Evolutionary conservation across 2,888 invertebrate species (phyloP).

Genomic region (Parnassius orleans): DNA sequence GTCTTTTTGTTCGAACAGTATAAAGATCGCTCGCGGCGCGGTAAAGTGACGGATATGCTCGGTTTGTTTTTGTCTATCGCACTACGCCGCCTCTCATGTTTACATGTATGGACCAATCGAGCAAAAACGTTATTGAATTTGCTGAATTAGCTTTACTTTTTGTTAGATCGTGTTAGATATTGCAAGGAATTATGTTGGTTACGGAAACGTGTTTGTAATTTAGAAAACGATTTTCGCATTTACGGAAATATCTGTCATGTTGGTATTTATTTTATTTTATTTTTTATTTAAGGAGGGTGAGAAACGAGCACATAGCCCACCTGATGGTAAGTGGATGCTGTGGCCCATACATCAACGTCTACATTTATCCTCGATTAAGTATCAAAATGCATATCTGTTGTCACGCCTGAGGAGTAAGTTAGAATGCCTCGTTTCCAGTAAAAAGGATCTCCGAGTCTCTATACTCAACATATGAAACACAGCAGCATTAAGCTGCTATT

Average conservation of each 20-base stretch:
- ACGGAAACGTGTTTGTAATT: slow-evolving; percentile 1
- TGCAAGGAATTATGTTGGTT: slow-evolving; percentile 11
- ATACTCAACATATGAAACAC: no score
- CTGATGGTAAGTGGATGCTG: no score
- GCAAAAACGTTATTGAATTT: slow-evolving; percentile 26
- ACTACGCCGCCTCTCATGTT: slow-evolving; percentile 17
- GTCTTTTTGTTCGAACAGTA: slow-evolving; percentile 1
- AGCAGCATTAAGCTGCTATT: no score
- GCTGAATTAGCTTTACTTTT: slow-evolving; percentile 21
- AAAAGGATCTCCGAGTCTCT: no score
- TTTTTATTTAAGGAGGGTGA: no score
- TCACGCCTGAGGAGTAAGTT: no score
- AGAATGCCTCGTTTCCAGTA: no score
- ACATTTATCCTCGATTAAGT: no score
- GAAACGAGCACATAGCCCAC: no score
- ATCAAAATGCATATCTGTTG: no score
- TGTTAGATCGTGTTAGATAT: slow-evolving; percentile 1
- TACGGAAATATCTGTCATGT: not conserved
- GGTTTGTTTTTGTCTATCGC: slow-evolving; percentile 12
- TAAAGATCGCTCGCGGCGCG: slow-evolving; percentile 8
- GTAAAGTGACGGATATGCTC: slow-evolving; percentile 18
- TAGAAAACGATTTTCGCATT: not conserved
- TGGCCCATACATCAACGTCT: no score
- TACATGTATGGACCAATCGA: slow-evolving; percentile 12
- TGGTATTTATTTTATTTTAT: no score